Base-by-base conservation (phyloP, 2,797 vertebrate species). In the Pangasius krempfi region DNA sequence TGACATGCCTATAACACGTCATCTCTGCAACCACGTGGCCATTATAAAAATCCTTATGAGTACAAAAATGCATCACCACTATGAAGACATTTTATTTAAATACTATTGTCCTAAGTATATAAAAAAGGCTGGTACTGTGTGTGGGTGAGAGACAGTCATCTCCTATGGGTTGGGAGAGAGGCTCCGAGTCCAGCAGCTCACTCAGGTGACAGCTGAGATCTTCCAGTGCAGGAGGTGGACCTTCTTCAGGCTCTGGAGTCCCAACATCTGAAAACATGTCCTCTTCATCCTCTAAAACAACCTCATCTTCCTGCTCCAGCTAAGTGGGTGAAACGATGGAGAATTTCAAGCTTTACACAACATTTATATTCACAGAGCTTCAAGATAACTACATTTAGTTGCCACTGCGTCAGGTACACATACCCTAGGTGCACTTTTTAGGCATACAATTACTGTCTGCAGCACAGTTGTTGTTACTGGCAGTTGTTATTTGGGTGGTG, bases 51-150 rank as follows among this genome's bases (percentile, higher is more conserved):
- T 75, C 72, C 40, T 47, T 76, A 22, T 72, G 4, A 76, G 14
- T n/a, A 52, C 9, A 9, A 5, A 76, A 52, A 9, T 22, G 6
- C 25, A n/a, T 50, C 40, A 50, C 25, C 37, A 78, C 25, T 16
- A 54, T 54, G 18, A 72, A 52, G 50, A 56, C 50, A 14, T 40
- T 40, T 47, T 5, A 50, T 62, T 5, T 54, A 56, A 81, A 56
- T 40, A n/a, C 8, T 12, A 4, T 6, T 40, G 8, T 44, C 2
- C 0, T 14, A 33, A 66, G 27, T 37, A 50, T 56, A 68, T 50
- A n/a, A 84, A 86, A n/a, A n/a, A 64, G 9, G 20, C 0, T 56
- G 92, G 94, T 91, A 96, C 95, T 50, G 78, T 90, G 40, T 30
- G 90, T 88, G 68, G 44, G 80, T 10, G 56, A 83, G 50, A 7